Evolutionary conservation across 2,113 vertebrate genomes (phyloP).

Genomic region (Isurus oxyrinchus): DNA sequence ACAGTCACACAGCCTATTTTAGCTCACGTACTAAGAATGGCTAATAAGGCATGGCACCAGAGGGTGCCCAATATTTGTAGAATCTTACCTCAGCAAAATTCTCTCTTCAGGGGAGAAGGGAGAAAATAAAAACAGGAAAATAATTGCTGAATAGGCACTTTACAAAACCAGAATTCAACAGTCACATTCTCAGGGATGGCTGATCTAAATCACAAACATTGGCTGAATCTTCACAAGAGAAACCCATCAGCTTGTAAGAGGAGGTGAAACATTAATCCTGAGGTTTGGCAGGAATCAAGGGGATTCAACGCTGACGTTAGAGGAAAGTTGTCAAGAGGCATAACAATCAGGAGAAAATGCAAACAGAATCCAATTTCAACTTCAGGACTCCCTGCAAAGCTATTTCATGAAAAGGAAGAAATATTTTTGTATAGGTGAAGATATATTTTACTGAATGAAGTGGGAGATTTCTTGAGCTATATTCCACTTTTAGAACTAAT

Average conservation of each 20-base stretch:
- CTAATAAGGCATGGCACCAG: not conserved
- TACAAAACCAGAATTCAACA: not conserved
- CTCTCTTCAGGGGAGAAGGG: not conserved
- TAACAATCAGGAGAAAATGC: not conserved
- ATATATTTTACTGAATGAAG: not conserved
- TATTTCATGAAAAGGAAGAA: not conserved
- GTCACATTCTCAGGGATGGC: not conserved
- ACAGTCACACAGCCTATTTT: not conserved
- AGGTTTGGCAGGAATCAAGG: not conserved
- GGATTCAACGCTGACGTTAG: not conserved
- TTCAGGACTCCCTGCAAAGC: not conserved
- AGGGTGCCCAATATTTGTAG: not conserved
- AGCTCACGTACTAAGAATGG: slow-evolving; percentile 3
- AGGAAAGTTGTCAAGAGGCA: not conserved
- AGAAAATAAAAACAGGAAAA: not conserved
- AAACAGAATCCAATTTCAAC: not conserved
- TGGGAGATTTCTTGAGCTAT: not conserved
- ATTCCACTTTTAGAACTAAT: not conserved
- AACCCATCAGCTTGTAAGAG: not conserved
- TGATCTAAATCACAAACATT: not conserved
- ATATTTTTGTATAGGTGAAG: not conserved
- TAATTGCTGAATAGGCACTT: not conserved
- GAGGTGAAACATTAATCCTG: not conserved
- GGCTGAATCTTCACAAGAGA: not conserved
- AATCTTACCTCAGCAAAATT: not conserved